Evolutionary conservation across 2,113 vertebrate species (phyloP).

Genomic region (Tragulus kanchil): DNA sequence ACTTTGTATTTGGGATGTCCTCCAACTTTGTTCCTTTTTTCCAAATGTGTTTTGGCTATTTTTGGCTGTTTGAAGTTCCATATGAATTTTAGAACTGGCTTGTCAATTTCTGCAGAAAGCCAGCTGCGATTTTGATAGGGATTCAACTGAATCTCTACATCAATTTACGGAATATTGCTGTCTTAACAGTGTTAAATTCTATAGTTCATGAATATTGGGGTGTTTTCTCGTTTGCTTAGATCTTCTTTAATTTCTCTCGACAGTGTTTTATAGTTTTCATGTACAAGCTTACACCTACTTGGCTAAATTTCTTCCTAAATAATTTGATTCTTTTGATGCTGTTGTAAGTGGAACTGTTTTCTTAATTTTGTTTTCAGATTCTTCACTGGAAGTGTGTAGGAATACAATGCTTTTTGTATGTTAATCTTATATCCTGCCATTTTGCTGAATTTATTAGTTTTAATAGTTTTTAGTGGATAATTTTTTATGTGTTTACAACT

Average conservation of each 20-base stretch:
- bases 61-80: not conserved
- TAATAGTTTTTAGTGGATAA: not conserved
- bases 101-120: not conserved
- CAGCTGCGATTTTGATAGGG: not conserved
- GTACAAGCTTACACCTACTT: not conserved
- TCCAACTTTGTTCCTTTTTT: not conserved
- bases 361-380: not conserved
- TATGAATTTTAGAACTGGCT: not conserved
- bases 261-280: not conserved
- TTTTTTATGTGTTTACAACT: not conserved
- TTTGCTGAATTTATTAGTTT: not conserved
- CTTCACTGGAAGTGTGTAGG: not conserved
- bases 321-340: not conserved
- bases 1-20: not conserved
- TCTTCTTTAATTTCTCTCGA: not conserved
- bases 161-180: not conserved
- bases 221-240: not conserved
- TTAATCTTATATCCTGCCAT: not conserved
- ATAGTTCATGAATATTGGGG: not conserved
- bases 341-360: not conserved
- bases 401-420: not conserved
- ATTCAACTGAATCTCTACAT: not conserved
- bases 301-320: conserved; percentile 5
- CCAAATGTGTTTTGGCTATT: not conserved
- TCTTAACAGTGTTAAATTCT: not conserved